Conservation (phyloP, 2,797 vertebrate species). For the Rhabdomys pumilio region DNA sequence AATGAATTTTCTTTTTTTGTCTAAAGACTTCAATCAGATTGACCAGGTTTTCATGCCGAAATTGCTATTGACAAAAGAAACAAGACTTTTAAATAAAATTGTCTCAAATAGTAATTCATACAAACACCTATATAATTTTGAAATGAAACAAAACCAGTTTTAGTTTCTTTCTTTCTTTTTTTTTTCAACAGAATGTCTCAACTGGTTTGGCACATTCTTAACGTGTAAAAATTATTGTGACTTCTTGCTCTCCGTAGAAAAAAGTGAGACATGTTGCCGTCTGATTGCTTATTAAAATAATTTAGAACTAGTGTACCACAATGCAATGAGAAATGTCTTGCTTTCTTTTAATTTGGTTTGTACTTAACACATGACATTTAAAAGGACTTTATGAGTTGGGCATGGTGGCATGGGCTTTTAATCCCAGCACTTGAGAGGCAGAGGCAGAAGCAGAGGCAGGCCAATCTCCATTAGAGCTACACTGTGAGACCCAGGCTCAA, state of each 20-base stretch:
- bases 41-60: constrained; percentile 87
- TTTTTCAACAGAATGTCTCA: constrained; percentile 54
- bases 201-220: constrained; percentile 10
- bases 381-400: background rate
- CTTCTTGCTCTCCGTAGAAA: constrained; percentile 51
- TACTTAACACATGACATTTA: constrained; percentile 63
- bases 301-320: constrained; percentile 35
- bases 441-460: background rate
- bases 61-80: constrained; percentile 83
- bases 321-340: constrained; percentile 4
- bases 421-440: background rate
- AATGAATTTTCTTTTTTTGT: constrained; percentile 86
- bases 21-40: constrained; percentile 87
- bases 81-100: constrained; percentile 74
- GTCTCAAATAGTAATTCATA: constrained; percentile 61
- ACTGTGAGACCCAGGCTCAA: background rate
- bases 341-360: constrained; percentile 31
- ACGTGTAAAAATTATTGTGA: constrained; percentile 41
- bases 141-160: constrained; percentile 42
- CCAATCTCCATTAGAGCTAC: background rate
- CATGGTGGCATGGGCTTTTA: background rate
- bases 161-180: constrained; percentile 15
- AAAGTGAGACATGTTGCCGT: constrained; percentile 27
- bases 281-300: constrained; percentile 60
- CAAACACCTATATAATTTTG: constrained; percentile 38